Base-by-base conservation (phyloP, 2,797 vertebrate species). In the Thaleichthys pacificus region DNA sequence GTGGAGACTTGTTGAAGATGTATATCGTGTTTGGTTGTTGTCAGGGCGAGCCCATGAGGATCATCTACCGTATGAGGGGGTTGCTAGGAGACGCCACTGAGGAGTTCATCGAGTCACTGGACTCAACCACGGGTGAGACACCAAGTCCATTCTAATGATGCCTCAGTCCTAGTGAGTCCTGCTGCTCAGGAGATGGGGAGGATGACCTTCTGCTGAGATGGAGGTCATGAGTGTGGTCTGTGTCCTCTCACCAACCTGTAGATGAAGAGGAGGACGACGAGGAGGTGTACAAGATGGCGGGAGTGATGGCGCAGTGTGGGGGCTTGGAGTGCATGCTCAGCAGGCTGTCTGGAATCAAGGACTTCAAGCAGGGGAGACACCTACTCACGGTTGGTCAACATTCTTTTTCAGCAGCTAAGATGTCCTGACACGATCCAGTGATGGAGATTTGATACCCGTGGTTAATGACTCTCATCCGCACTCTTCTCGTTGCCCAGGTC, bases 211-310 rank as follows among this genome's bases (percentile, higher is more conserved):
- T 17, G 32, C 49, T 4, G 14, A 51, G 49, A 51, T 5, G 47
- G 12, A 3, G 19, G 17, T n/a, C 51, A 3, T 54, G 51, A 54
- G 4, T 6, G 51, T 19, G 19, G 19, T n/a, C 51, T 3, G 1
- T 17, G 4, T 11, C 47, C 30, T 15, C 19, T 68, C n/a, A 3
- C 17, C n/a, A 51, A 61, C 66, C 68, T 79, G 7, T 72, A 99
- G 97, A 99, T 90, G 98, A 99, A 77, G 98, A 99, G 81, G 98
- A 99, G 80, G 98, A 99, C 75, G 97, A 99, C 79, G 98, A 99
- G 64, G 98, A 99, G 78, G 98, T 99, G 8, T 99, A 99, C 80
- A 98, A 98, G 87, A 99, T 99, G 98, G 97, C 98, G 1, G 95
- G 97, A 1, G 97, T 99, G 73, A 99, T 99, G 97, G 97, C 98